phyloP scores from a whole-genome alignment of 92 coral and sea anemone species.

The Palythoa caribaeorum region DNA sequence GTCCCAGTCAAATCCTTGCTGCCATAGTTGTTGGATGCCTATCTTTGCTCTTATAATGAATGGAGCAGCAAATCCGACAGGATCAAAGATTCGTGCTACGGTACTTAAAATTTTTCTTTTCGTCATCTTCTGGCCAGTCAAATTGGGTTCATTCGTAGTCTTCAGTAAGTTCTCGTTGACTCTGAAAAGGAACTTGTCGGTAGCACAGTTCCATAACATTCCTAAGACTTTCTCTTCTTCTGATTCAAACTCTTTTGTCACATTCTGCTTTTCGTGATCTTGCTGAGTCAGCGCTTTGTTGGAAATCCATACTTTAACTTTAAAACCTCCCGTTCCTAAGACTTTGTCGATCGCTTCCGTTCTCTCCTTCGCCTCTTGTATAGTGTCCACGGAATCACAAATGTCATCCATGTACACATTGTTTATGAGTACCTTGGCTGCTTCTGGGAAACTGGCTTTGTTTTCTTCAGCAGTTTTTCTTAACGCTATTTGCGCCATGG shows the following conservation, averaged over 20 bases:
- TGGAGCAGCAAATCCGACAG: constrained; percentile 65
- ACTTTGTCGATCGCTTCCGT: constrained; percentile 52
- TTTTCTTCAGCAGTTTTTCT: constrained; percentile 67
- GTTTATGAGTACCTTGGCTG: constrained; percentile 54
- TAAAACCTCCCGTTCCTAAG: constrained; percentile 59
- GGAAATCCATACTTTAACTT: constrained; percentile 39
- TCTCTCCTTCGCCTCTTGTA: constrained; percentile 12
- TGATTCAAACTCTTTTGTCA: neutral
- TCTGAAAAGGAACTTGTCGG: constrained; percentile 47
- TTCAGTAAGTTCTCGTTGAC: constrained; percentile 19
- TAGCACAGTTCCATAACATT: constrained; percentile 25
- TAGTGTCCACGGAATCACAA: constrained; percentile 24
- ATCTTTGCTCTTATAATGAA: constrained; percentile 60
- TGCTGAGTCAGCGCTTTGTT: constrained; percentile 31
- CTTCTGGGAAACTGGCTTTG: constrained; percentile 42
- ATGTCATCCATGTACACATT: constrained; percentile 43
- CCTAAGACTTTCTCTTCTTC: constrained; percentile 50
- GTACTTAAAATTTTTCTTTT: constrained; percentile 62
- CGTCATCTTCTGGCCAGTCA: constrained; percentile 32
- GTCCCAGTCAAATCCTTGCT: constrained; percentile 48
- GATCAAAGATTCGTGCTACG: constrained; percentile 60
- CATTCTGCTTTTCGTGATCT: neutral
- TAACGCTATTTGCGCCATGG: constrained; percentile 74
- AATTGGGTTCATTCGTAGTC: neutral
- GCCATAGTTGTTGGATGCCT: constrained; percentile 59